phyloP scores from a whole-genome alignment of 2,888 invertebrate genomes.

The Ceramica pisi region DNA sequence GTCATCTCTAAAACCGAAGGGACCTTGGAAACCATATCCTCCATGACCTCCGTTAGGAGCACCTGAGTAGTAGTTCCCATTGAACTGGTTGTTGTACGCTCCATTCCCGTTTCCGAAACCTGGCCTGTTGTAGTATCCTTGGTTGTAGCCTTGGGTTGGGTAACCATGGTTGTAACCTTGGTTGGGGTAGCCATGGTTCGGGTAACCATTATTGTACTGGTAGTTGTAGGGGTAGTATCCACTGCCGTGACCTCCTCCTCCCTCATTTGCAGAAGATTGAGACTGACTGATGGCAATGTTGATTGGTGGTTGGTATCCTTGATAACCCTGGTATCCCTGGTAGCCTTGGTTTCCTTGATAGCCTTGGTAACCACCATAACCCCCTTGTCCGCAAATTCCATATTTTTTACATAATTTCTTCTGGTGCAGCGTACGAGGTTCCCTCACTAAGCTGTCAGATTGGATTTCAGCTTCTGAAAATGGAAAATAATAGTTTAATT shows the following conservation, averaged over 20 bases:
- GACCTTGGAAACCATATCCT: constrained; percentile 77
- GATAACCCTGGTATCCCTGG: constrained; percentile 63
- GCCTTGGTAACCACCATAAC: constrained; percentile 65
- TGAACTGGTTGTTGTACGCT: constrained; percentile 82
- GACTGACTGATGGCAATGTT: constrained; percentile 88
- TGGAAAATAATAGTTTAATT: neutral
- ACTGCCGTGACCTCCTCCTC: constrained; percentile 77
- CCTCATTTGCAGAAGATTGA: constrained; percentile 83
- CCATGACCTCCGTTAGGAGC: constrained; percentile 74
- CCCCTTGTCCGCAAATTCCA: constrained; percentile 77
- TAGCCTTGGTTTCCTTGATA: constrained; percentile 61
- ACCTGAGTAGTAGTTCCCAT: constrained; percentile 82
- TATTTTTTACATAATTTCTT: constrained; percentile 78
- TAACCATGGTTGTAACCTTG: constrained; percentile 58
- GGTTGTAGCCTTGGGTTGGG: constrained; percentile 27
- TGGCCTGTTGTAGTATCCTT: constrained; percentile 66
- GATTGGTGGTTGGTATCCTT: constrained; percentile 77
- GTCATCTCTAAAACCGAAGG: constrained; percentile 72
- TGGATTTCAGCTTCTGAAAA: constrained; percentile 69
- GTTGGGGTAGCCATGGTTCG: constrained; percentile 72
- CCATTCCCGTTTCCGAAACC: constrained; percentile 80
- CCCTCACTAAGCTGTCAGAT: constrained; percentile 64
- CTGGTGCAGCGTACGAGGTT: constrained; percentile 72
- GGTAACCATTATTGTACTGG: constrained; percentile 73
- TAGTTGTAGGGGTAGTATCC: constrained; percentile 81